Evolutionary conservation across 2,797 vertebrate genomes (phyloP), one percentile per base, ranked within the genome.

Genomic region (Syncerus caffer): DNA sequence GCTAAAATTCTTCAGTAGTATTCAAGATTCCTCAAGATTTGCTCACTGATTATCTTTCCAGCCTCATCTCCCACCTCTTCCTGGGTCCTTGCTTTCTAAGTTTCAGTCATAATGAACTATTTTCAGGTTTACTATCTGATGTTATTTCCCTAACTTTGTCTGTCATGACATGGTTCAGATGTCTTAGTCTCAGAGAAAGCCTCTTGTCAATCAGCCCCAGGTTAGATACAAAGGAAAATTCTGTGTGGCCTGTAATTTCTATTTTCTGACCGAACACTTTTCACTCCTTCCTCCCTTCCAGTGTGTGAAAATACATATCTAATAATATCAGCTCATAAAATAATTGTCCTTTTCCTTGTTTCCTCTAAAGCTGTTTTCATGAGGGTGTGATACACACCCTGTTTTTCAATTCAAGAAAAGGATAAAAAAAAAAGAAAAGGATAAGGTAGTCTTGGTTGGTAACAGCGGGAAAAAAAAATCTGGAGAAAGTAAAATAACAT

Each of bases 341-440:
- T 53, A 82, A 85, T 34, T 23, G 21, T 85, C 83, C 25, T 78
- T 87, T 53, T 87, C 50, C 62, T 84, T 2, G 16, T 89, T 57
- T 58, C 76, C 60, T 94, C 25, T 51, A 92, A 89, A 91, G 88
- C 12, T 50, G 25, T 83, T 96, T 96, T 38, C 84, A 23, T 57
- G 67, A 97, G 34, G 27, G 78, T 67, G 5, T 88, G 47, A 53
- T 58, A 60, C 4, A 90, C 2, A 31, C 27, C 64, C 55, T 95
- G 38, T n/a, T 94, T 93, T 83, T 27, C 38, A 92, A 51, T 38
- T 96, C 74, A 80, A 93, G 31, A 87, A 93, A 94, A 80, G 29
- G n/a, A 57, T 76, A 95, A 78, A 34, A 34, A 34, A 93, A 94
- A 80, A 80, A 93, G 27, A 87, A 93, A 94, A 80, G 29, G n/a